Percentiles rank a stretch among this genome's conserved stretches.
phyloP scores from a whole-genome alignment of 1,140 invertebrate species.

The Nasonia vitripennis region DNA sequence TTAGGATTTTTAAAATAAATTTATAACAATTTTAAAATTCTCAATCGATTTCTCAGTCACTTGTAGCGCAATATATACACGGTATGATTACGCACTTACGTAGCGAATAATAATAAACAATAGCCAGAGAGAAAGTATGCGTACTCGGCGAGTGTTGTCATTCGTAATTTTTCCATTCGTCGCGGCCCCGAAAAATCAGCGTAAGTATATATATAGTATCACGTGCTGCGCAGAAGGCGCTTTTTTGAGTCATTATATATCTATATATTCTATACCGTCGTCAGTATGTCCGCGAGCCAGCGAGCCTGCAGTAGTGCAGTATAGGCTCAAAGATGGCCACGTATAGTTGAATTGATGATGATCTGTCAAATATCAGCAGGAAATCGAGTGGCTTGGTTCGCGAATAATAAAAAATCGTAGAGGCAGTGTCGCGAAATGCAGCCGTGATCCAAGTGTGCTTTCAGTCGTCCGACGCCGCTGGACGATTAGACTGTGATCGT shows the following conservation, averaged over 20 bases:
- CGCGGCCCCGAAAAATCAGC: background rate
- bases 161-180: slow-evolving; percentile 32
- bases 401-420: slow-evolving; percentile 11
- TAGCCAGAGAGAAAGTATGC: too few species aligned
- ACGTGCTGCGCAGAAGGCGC: slow-evolving; percentile 33
- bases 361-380: slow-evolving; percentile 48
- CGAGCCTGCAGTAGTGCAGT: background rate
- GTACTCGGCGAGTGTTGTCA: background rate
- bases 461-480: background rate
- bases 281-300: background rate
- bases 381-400: background rate
- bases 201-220: background rate
- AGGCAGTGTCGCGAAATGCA: background rate
- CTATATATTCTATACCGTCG: background rate
- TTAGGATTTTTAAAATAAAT: too few species aligned
- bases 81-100: too few species aligned
- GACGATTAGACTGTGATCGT: background rate
- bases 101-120: too few species aligned
- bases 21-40: too few species aligned
- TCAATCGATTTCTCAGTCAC: too few species aligned
- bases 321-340: slow-evolving; percentile 47
- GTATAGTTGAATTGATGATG: slow-evolving; percentile 44
- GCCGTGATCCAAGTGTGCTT: background rate
- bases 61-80: too few species aligned
- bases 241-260: background rate